Conservation (phyloP, 2,888 invertebrate species). For the Drosophila monieri region DNA sequence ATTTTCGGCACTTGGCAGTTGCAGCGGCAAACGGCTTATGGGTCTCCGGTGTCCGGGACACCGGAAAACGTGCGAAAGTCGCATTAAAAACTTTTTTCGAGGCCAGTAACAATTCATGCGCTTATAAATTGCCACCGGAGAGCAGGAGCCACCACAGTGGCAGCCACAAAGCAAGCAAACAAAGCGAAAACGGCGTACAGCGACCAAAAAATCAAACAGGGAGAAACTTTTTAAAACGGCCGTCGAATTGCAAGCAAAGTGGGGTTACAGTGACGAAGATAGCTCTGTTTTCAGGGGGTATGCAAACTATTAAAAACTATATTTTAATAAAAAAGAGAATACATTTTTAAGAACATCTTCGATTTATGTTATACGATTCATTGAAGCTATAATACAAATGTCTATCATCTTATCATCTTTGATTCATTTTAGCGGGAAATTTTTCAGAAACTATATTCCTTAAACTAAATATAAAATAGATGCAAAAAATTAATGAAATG, state of each 20-base stretch:
- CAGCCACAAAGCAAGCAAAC: slow-evolving; percentile 39
- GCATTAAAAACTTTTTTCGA: slow-evolving; percentile 66
- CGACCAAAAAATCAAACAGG: slow-evolving; percentile 39
- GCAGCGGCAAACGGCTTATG: slow-evolving; percentile 28
- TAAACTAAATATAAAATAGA: too few species aligned
- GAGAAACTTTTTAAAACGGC: slow-evolving; percentile 62
- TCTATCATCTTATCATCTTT: too few species aligned
- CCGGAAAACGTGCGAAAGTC: slow-evolving; percentile 63
- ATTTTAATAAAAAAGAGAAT: not conserved
- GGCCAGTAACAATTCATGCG: slow-evolving; percentile 63
- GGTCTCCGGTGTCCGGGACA: slow-evolving; percentile 25
- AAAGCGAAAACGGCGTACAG: slow-evolving; percentile 10
- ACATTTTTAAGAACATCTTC: too few species aligned
- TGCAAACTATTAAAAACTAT: not conserved
- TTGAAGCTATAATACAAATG: too few species aligned
- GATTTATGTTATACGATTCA: too few species aligned
- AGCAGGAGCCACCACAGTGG: slow-evolving; percentile 22
- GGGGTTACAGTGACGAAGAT: not conserved
- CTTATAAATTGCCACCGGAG: slow-evolving; percentile 64
- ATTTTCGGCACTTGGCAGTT: slow-evolving; percentile 25
- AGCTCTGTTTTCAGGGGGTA: not conserved
- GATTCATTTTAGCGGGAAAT: too few species aligned
- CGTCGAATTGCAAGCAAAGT: slow-evolving; percentile 23
- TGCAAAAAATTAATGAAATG: too few species aligned
- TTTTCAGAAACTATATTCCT: too few species aligned